phyloP scores from a whole-genome alignment of 2,113 vertebrate species.

The Phalacrocorax carbo region DNA sequence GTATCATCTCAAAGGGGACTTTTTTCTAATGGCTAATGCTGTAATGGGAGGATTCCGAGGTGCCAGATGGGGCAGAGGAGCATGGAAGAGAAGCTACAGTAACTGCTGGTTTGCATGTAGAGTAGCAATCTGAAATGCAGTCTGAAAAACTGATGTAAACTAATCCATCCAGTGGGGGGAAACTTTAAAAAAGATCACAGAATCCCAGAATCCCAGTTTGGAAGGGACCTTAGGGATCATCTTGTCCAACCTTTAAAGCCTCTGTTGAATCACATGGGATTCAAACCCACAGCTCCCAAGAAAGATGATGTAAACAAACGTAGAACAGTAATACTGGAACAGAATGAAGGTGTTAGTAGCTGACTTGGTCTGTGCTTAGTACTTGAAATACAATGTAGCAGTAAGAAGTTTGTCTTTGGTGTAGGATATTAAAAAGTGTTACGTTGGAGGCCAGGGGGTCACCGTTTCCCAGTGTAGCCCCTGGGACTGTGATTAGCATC shows the following conservation, averaged over 20 bases:
- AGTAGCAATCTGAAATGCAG: not conserved
- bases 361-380: not conserved
- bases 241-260: no score
- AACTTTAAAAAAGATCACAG: no score
- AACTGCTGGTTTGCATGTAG: not conserved
- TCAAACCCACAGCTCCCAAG: no score
- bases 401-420: not conserved
- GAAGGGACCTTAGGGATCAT: no score
- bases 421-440: not conserved
- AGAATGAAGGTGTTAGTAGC: not conserved
- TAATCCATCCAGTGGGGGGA: not conserved
- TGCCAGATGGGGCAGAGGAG: not conserved
- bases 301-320: fast-evolving
- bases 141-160: not conserved
- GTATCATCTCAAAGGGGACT: not conserved
- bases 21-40: not conserved
- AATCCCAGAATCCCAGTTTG: no score
- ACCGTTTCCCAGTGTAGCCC: not conserved
- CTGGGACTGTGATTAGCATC: not conserved
- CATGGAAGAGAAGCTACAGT: not conserved
- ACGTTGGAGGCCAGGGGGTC: not conserved
- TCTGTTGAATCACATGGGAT: no score
- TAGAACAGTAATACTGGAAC: not conserved
- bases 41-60: not conserved
- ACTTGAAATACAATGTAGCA: not conserved